Evolutionary conservation across 2,113 vertebrate species (phyloP), one percentile per base, ranked within the genome.

Genomic region (Boulengerochromis microlepis): DNA sequence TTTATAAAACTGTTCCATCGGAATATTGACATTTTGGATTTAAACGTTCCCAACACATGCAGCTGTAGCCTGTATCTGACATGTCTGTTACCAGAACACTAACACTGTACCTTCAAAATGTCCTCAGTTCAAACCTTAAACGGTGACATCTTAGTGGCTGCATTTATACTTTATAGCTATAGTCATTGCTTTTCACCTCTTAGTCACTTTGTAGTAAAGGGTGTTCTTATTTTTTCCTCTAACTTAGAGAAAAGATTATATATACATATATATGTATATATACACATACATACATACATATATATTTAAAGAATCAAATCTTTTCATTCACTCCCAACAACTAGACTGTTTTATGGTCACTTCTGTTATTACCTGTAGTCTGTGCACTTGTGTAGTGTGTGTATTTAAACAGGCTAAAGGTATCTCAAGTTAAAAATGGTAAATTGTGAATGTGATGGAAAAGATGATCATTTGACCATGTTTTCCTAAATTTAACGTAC

Each of bases 121-220:
- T 74, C 0, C 7, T 38, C 4, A 22, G 2, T 15, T n/a, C 35
- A 40, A 24, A 71, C 1, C 3, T 61, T 16, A 74, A 45, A 26
- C 1, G 0, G 0, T 26, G 13, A 16, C 38, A 74, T 24, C 33
- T 38, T 13, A 38, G 7, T 40, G 64, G 33, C 33, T n/a, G 19
- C 2, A 0, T 22, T 2, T 2, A 16, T 16, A 9, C n/a, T 24
- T 71, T 71, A 16, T 45, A 45, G 11, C 33, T 45, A 45, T 4
- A 5, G 69, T 45, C 38, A 10, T 6, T 47, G 38, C 0, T 42
- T 74, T 74, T 74, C 22, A 18, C 1, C 8, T 50, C 9, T 11
- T 31, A 76, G 0, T 76, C 24, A 11, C 22, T 76, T 8, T 76
- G 16, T 1, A 29, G 16, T 0, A 76, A 76, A 19, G 24, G 0